A percentile compares a stretch with the other conserved stretches of the same genome.
These are phyloP conservation scores for Calameuta idolon DNA, from an alignment of 2,888 invertebrate species.

Conservation along the genomic window DNA sequence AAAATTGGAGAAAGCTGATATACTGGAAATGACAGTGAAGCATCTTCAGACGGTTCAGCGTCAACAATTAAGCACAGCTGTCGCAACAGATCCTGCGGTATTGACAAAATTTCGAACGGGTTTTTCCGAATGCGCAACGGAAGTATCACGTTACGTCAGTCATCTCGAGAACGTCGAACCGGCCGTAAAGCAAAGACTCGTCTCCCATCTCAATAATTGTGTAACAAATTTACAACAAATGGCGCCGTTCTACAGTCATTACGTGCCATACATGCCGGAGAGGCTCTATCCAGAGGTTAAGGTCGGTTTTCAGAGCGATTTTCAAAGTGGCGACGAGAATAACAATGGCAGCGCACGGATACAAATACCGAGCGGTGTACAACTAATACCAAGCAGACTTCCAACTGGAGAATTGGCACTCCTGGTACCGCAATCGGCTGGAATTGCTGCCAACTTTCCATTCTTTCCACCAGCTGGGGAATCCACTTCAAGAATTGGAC, in stretches of 20 bases:
- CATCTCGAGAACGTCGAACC: constrained; percentile 75
- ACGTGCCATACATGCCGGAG: constrained; percentile 64
- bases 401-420: constrained; percentile 77
- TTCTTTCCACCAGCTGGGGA: constrained; percentile 65
- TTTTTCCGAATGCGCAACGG: constrained; percentile 89
- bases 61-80: constrained; percentile 85
- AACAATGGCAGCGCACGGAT: constrained; percentile 71
- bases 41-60: constrained; percentile 90
- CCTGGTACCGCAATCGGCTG: constrained; percentile 71
- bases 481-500: constrained; percentile 47
- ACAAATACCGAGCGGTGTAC: constrained; percentile 74
- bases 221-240: constrained; percentile 73
- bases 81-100: constrained; percentile 86
- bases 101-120: constrained; percentile 88
- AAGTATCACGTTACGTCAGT: constrained; percentile 80
- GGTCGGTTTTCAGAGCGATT: constrained; percentile 62
- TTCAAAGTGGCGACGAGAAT: constrained; percentile 66
- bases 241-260: constrained; percentile 65
- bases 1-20: constrained; percentile 96
- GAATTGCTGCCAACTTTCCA: constrained; percentile 68
- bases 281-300: constrained; percentile 64
- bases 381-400: constrained; percentile 75
- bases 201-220: constrained; percentile 75
- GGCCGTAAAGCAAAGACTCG: constrained; percentile 74
- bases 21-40: constrained; percentile 94